These are phyloP conservation scores for Ormia ochracea DNA, from an alignment of 2,888 invertebrate genomes.

Conservation along the genomic window DNA sequence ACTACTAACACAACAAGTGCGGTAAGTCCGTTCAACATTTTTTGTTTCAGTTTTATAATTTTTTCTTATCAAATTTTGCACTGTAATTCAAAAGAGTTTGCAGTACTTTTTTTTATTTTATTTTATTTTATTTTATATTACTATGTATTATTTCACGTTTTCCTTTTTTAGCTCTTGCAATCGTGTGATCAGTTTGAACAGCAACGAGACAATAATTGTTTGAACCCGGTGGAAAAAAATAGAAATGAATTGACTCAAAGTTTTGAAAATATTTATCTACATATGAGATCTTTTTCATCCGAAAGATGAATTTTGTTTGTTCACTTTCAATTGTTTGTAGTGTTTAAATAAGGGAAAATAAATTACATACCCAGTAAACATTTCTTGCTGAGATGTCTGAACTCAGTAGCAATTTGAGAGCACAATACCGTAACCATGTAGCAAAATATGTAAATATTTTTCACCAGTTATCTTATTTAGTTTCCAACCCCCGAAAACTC, in stretches of 20 bases:
- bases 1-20: conserved; percentile 1
- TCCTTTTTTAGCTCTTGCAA: conserved; percentile 20
- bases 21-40: conserved; percentile 35
- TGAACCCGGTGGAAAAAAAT: conserved; percentile 53
- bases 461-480: no score
- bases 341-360: conserved; percentile 22
- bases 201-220: conserved; percentile 56
- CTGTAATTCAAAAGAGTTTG: background rate
- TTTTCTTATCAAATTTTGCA: conserved; percentile 29
- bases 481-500: no score
- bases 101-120: background rate
- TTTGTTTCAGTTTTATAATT: background rate
- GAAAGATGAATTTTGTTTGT: conserved; percentile 51
- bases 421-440: background rate
- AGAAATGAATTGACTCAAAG: conserved; percentile 50
- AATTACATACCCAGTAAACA: no score
- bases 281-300: conserved; percentile 20
- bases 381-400: no score
- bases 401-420: no score
- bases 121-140: background rate
- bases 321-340: conserved; percentile 19
- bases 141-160: background rate
- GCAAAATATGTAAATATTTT: no score
- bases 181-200: conserved; percentile 52
- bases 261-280: conserved; percentile 18